Evolutionary conservation across 2,113 vertebrate species (phyloP), one percentile per base, ranked within the genome.

Genomic region (Heterotis niloticus): DNA sequence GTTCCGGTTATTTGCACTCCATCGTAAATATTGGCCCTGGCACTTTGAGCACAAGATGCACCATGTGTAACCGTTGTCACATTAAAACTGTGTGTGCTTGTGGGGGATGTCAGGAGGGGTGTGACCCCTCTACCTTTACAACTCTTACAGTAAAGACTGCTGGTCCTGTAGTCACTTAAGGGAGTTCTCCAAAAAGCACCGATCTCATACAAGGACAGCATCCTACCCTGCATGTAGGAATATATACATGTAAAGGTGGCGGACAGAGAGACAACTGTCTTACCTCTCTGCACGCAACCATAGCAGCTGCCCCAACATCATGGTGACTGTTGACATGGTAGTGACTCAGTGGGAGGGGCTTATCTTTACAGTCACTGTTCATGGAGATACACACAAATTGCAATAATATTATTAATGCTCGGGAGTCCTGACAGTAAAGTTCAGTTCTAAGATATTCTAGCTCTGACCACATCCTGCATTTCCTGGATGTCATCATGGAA

Each of bases 311-410:
- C 79, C 24, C 17, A 89, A 86, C 83, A 80, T 85, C 86, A 52
- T 83, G 69, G 16, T 89, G 66, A 34, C 88, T 88, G 73, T 89
- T 89, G 65, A 62, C 56, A 64, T 84, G 81, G 69, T 92, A 91
- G 79, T 88, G 85, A 57, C 92, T 88, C 79, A 91, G 82, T 1
- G 87, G 85, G 62, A 88, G 79, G 65, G 86, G 82, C 23, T 86
- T 88, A 79, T 89, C 91, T 78, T 87, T 78, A 16, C 84, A 86
- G 65, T 81, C 81, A 76, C 77, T 85, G 80, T 82, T 83, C 76
- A 92, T 94, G 81, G 59, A 71, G 7, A 62, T 28, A 28, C 9
- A 62, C 26, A 29, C 18, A 75, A 18, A 64, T 26, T 26, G 28
- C 10, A 1, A 60, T 28, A 29, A 74, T 54, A 59, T 24, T 72